Conservation (phyloP, 2,888 invertebrate species). For the Perithous albicinctus region DNA sequence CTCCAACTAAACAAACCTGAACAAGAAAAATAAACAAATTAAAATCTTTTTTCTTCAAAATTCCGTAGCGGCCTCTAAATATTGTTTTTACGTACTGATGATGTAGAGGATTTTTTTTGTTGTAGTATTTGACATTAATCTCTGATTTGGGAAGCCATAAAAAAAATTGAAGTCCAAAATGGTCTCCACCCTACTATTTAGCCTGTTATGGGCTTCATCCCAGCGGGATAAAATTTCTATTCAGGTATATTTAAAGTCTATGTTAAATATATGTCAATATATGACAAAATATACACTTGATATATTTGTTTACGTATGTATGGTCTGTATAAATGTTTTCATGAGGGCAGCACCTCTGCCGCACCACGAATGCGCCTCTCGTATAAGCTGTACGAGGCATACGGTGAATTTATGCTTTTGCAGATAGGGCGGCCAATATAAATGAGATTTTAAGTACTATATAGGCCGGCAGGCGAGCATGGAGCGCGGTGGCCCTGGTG, state of each 20-base stretch:
- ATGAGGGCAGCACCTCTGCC: not conserved
- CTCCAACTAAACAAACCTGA: too few species aligned
- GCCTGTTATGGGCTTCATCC: too few species aligned
- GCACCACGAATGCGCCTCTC: constrained; percentile 32
- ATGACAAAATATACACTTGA: not conserved
- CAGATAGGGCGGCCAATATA: constrained; percentile 81
- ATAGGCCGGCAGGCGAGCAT: constrained; percentile 68
- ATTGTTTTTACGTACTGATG: too few species aligned
- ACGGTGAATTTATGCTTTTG: constrained; percentile 79
- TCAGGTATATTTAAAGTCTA: not conserved
- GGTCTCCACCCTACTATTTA: too few species aligned
- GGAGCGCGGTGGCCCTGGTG: constrained; percentile 42
- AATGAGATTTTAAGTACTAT: constrained; percentile 82
- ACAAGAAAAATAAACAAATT: too few species aligned
- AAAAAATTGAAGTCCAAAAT: too few species aligned
- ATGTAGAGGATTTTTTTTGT: too few species aligned
- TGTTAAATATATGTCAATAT: not conserved
- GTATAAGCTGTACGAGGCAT: constrained; percentile 68
- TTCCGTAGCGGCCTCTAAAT: too few species aligned
- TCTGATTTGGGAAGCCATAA: too few species aligned
- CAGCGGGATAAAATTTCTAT: not conserved
- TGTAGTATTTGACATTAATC: too few species aligned
- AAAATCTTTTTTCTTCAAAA: too few species aligned
- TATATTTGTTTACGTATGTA: constrained; percentile 5
- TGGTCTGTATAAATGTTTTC: not conserved